Base-by-base conservation (phyloP, 2,797 vertebrate species). In the Pipistrellus kuhlii region DNA sequence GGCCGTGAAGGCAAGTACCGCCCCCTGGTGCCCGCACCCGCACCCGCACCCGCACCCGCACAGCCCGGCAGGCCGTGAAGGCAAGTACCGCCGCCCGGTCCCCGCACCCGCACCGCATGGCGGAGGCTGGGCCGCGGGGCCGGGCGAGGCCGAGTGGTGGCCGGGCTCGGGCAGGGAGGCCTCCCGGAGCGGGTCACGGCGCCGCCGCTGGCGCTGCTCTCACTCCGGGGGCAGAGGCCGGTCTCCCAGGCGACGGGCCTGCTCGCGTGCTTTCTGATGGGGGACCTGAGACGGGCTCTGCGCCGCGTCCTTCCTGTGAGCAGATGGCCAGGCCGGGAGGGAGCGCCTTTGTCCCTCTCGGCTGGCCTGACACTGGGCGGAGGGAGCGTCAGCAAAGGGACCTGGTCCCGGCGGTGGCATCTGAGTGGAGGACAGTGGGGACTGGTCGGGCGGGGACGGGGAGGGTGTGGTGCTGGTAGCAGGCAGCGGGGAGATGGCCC, bases 221-320 rank as follows among this genome's bases (percentile, higher is more conserved):
- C 55, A 17, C 82, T 95, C 68, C 77, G 85, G 25, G 73, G 76
- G 59, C 85, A 82, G 87, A 84, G 64, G 82, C 27, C 11, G 51
- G 85, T 30, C 83, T 69, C 75, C 66, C 17, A 35, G 75, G 77
- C 59, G 64, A 88, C 27, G 18, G 2, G 25, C 27, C 53, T 82
- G 32, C n/a, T 21, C 35, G 17, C 73, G 12, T 91, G 64, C 83
- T 55, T 38, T 5, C 1, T 23, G 48, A 30, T 46, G 17, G 10
- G 15, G 17, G 35, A 6, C 68, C 84, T 88, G 90, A 75, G 71
- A 55, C 14, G 38, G 20, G 32, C 51, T 25, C 41, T 13, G 5
- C 71, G 35, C 57, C 91, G 92, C 1, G 6, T 85, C 80, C 73
- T 95, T 95, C 92, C 35, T 88, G 55, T 88, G 59, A 78, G 77